Conservation (phyloP, 2,888 invertebrate species). For the Bruchidius siliquastri region DNA sequence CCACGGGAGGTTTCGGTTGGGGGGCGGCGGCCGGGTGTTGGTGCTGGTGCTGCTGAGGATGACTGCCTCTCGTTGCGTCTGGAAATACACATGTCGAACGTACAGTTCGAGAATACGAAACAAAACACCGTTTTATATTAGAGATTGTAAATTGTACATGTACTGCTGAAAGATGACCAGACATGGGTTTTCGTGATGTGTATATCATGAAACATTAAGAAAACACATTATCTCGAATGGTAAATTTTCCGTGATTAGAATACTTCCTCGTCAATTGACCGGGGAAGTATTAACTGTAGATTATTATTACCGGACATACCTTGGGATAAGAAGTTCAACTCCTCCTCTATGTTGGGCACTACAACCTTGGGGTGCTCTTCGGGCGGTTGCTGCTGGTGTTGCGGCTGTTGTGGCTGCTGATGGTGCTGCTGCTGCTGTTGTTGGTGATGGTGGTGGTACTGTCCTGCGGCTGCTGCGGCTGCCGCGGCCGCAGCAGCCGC, state of each 20-base stretch:
- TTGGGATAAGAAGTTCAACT: conserved; percentile 74
- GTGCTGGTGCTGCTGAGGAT: conserved; percentile 10
- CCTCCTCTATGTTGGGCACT: conserved; percentile 85
- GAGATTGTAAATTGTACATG: too few relatives aligned
- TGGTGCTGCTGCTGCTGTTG: conserved; percentile 30
- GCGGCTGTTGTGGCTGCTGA: conserved; percentile 31
- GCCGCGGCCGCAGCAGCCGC: conserved; percentile 1
- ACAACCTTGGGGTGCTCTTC: conserved; percentile 78
- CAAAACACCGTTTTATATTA: too few relatives aligned
- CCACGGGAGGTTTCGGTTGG: conserved; percentile 49
- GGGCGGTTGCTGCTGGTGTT: conserved; percentile 40
- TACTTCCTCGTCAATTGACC: too few relatives aligned
- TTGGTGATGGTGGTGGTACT: conserved; percentile 32
- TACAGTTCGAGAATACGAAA: too few relatives aligned
- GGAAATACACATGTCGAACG: too few relatives aligned
- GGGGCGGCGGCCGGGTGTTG: conserved; percentile 44
- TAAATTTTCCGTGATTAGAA: too few relatives aligned
- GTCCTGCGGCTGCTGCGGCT: conserved; percentile 18
- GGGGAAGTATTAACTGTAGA: too few relatives aligned
- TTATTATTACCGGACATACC: too few relatives aligned
- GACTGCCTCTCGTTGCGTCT: conserved; percentile 25
- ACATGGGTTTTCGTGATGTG: too few relatives aligned
- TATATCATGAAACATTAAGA: too few relatives aligned
- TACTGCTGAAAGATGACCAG: too few relatives aligned
- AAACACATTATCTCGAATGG: too few relatives aligned